Percentiles rank a stretch among this genome's conserved stretches.
These are phyloP conservation scores for Sciurus vulgaris DNA, from an alignment of 2,797 vertebrate species.

Conservation along the genomic window DNA sequence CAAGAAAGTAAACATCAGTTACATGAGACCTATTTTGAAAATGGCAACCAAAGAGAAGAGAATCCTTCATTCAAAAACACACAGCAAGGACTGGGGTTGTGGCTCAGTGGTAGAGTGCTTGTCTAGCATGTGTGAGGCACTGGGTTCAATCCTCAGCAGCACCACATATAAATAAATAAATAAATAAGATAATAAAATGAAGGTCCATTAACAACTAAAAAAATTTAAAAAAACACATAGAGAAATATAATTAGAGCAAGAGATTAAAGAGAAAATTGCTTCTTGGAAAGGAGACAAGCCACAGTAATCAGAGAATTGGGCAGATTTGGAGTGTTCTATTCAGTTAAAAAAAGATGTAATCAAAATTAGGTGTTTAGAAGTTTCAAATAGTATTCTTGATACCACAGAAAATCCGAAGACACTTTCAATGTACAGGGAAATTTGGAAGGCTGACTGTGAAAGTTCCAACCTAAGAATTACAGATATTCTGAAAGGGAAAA, in stretches of 20 bases:
- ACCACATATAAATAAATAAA: too few relatives aligned
- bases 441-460: neutral
- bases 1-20: neutral
- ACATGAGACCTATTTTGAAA: neutral
- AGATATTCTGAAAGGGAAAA: slow-evolving; percentile 4
- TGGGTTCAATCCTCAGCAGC: too few relatives aligned
- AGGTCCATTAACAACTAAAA: too few relatives aligned
- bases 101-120: too few relatives aligned
- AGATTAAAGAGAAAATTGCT: slow-evolving; percentile 39
- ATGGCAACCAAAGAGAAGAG: neutral
- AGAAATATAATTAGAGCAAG: neutral
- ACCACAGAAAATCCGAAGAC: slow-evolving; percentile 50
- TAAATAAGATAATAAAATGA: too few relatives aligned
- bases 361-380: slow-evolving; percentile 12
- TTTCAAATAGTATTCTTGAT: neutral
- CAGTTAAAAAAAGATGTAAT: slow-evolving; percentile 6
- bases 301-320: slow-evolving; percentile 30
- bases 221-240: too few relatives aligned
- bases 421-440: neutral
- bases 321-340: slow-evolving; percentile 42
- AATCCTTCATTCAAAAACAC: slow-evolving; percentile 15
- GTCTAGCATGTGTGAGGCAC: too few relatives aligned
- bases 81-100: neutral
- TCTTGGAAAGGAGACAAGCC: neutral
- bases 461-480: neutral